phyloP scores from a whole-genome alignment of 2,888 invertebrate genomes.

The Muschampia plurimacula region DNA sequence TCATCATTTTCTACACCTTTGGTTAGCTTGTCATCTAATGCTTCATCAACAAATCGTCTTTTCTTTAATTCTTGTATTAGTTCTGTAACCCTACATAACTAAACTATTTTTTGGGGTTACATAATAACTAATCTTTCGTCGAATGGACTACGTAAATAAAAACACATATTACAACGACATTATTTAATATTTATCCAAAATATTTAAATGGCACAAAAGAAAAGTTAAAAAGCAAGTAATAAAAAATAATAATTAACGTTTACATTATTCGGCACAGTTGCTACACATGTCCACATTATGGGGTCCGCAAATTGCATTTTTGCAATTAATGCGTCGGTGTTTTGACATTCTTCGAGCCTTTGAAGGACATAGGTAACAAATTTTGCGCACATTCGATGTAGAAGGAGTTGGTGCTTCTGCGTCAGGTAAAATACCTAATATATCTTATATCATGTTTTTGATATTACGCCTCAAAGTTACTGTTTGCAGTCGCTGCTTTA shows the following conservation, averaged over 20 bases:
- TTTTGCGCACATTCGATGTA: constrained; percentile 40
- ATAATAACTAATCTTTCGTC: constrained; percentile 39
- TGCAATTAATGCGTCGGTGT: constrained; percentile 41
- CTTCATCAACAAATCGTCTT: too few relatives aligned
- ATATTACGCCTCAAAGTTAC: background rate
- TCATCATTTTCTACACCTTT: too few relatives aligned
- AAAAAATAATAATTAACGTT: too few relatives aligned
- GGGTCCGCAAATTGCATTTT: constrained; percentile 38
- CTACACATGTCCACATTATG: background rate
- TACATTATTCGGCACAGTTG: too few relatives aligned
- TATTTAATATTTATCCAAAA: constrained; percentile 28
- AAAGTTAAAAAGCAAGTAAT: background rate
- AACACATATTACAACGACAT: constrained; percentile 10
- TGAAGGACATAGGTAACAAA: constrained; percentile 40
- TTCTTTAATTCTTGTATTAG: background rate
- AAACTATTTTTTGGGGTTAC: background rate
- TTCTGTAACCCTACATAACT: background rate
- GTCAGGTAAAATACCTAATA: background rate
- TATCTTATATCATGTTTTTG: background rate
- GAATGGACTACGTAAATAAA: constrained; percentile 40
- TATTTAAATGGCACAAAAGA: background rate
- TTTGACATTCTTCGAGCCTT: constrained; percentile 40
- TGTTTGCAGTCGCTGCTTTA: constrained; percentile 22
- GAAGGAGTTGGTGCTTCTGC: constrained; percentile 34
- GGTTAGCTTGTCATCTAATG: too few relatives aligned